phyloP scores from a whole-genome alignment of 64 coral and sea anemone genomes.

The Montipora cactus region DNA sequence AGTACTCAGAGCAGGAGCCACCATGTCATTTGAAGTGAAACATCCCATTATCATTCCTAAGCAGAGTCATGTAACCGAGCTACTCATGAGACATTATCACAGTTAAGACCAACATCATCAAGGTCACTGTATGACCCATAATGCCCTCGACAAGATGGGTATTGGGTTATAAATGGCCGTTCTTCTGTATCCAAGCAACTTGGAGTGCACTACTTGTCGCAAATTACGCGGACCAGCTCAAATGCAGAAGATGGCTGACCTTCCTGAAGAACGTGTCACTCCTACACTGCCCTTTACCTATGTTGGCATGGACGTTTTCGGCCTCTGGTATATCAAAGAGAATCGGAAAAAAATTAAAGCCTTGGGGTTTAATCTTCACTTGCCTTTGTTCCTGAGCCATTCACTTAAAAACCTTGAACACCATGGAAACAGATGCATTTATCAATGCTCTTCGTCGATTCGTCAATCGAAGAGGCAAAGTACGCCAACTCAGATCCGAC shows the following conservation, averaged over 20 bases:
- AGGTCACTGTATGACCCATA: constrained; percentile 42
- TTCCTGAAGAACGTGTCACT: too few relatives aligned
- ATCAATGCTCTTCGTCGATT: constrained; percentile 51
- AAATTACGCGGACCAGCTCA: too few relatives aligned
- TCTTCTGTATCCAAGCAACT: too few relatives aligned
- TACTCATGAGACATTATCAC: constrained; percentile 27
- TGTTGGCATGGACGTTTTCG: too few relatives aligned
- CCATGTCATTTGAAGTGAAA: constrained; percentile 1
- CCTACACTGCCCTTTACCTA: too few relatives aligned
- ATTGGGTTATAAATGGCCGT: too few relatives aligned
- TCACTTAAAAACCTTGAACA: constrained; percentile 42
- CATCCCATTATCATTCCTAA: not conserved
- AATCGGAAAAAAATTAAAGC: too few relatives aligned
- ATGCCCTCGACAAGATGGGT: not conserved
- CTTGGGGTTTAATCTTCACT: too few relatives aligned
- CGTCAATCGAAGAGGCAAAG: constrained; percentile 48
- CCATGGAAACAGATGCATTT: constrained; percentile 39
- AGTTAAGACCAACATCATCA: constrained; percentile 9
- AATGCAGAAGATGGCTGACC: too few relatives aligned
- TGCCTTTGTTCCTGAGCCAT: not conserved
- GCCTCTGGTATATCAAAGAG: too few relatives aligned
- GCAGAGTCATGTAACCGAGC: constrained; percentile 46
- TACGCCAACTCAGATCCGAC: constrained; percentile 32
- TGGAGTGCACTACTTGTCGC: too few relatives aligned
- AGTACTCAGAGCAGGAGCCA: not conserved